Evolutionary conservation across 2,888 invertebrate species (phyloP).

Genomic region (Elmis aenea): DNA sequence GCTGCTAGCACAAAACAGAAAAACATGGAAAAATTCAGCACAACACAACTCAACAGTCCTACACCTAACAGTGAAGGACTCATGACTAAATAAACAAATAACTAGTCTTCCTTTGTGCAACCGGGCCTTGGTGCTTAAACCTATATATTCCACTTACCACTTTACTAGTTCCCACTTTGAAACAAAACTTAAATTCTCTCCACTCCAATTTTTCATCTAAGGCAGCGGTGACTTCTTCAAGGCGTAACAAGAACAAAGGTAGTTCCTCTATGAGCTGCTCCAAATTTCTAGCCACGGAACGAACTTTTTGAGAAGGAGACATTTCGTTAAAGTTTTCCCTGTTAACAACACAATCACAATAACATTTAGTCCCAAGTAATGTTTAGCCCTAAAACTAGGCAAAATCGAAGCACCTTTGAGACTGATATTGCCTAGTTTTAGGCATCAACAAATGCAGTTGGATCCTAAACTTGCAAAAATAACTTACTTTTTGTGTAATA

Average conservation of each 20-base stretch:
- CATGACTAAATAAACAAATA: too few relatives aligned
- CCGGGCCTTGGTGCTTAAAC: too few relatives aligned
- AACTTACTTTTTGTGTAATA: constrained; percentile 55
- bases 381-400: constrained; percentile 4
- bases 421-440: too few relatives aligned
- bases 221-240: constrained; percentile 58
- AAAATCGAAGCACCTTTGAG: too few relatives aligned
- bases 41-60: too few relatives aligned
- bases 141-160: constrained; percentile 49
- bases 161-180: constrained; percentile 60
- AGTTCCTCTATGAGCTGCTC: constrained; percentile 61
- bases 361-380: background rate
- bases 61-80: too few relatives aligned
- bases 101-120: too few relatives aligned
- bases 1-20: too few relatives aligned
- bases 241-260: constrained; percentile 55
- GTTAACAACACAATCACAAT: constrained; percentile 19
- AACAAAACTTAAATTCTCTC: constrained; percentile 59
- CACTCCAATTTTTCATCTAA: constrained; percentile 59
- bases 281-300: constrained; percentile 57
- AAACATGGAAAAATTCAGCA: too few relatives aligned
- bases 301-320: constrained; percentile 55
- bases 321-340: constrained; percentile 59
- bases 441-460: background rate
- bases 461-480: too few relatives aligned